Conservation (phyloP, 2,888 invertebrate genomes). For the Drosophila peninsularis region DNA sequence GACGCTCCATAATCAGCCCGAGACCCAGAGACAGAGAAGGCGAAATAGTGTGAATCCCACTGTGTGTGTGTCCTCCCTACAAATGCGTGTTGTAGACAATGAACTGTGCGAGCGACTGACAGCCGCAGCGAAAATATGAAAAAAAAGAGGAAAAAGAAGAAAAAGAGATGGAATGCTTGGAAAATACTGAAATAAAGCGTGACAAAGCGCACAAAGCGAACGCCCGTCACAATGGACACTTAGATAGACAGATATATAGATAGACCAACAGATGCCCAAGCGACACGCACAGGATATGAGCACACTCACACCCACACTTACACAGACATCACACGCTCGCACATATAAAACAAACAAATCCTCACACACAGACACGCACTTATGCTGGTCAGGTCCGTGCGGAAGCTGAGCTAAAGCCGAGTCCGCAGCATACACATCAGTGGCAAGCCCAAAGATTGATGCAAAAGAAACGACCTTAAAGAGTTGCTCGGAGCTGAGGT, state of each 20-base stretch:
- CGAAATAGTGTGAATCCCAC: not conserved
- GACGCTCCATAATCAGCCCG: conserved; percentile 45
- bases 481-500: conserved; percentile 20
- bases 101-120: conserved; percentile 51
- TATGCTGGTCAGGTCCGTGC: conserved; percentile 56
- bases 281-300: conserved; percentile 70
- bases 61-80: conserved; percentile 15
- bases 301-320: conserved; percentile 26
- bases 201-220: conserved; percentile 68
- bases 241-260: conserved; percentile 63
- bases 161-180: conserved; percentile 18
- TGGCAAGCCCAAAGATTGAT: conserved; percentile 64
- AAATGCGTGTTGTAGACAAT: conserved; percentile 65
- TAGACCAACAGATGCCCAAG: conserved; percentile 45
- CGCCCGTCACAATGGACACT: conserved; percentile 74
- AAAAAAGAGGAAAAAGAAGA: conserved; percentile 29
- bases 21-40: conserved; percentile 5
- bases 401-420: conserved; percentile 26
- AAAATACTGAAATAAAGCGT: conserved; percentile 68
- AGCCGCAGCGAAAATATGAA: conserved; percentile 52
- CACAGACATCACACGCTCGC: conserved; percentile 25
- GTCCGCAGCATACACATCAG: conserved; percentile 45
- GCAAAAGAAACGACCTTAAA: conserved; percentile 41
- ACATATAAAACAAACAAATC: conserved; percentile 65
- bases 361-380: conserved; percentile 45